Evolutionary conservation across 2,113 vertebrate species (phyloP).

Genomic region (Lipophrys pholis): DNA sequence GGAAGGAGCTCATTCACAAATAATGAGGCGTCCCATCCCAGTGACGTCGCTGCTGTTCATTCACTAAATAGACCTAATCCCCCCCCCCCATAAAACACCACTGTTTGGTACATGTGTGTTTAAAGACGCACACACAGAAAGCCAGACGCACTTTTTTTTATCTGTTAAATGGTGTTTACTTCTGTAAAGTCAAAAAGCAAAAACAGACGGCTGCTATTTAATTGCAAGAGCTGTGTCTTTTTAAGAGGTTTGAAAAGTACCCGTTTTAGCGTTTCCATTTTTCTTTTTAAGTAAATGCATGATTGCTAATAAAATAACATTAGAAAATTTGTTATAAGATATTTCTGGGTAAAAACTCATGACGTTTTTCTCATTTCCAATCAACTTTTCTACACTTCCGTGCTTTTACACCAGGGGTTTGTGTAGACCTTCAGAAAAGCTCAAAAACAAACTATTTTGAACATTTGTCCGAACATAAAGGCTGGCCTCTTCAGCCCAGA

Average conservation of each 20-base stretch:
- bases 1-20: conserved; percentile 80
- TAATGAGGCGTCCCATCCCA: conserved; percentile 73
- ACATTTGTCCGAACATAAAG: conserved; percentile 68
- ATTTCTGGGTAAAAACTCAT: too few relatives aligned
- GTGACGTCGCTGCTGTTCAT: conserved; percentile 73
- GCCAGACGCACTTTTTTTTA: conserved; percentile 25
- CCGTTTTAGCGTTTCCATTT: too few relatives aligned
- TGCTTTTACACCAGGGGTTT: too few relatives aligned
- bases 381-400: too few relatives aligned
- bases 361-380: too few relatives aligned
- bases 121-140: conserved; percentile 38
- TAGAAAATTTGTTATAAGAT: too few relatives aligned
- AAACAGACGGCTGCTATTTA: conserved; percentile 28
- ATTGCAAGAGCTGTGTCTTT: too few relatives aligned
- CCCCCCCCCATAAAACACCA: conserved; percentile 50
- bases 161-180: conserved; percentile 40
- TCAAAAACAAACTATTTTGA: too few relatives aligned
- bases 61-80: conserved; percentile 67
- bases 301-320: too few relatives aligned
- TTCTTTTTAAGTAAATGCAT: too few relatives aligned
- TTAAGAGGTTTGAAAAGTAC: too few relatives aligned
- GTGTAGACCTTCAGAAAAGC: too few relatives aligned
- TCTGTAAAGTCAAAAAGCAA: conserved; percentile 31
- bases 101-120: conserved; percentile 26
- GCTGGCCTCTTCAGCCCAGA: conserved; percentile 70